Evolutionary conservation across 2,113 vertebrate genomes (phyloP).

Genomic region (Scophthalmus maximus): DNA sequence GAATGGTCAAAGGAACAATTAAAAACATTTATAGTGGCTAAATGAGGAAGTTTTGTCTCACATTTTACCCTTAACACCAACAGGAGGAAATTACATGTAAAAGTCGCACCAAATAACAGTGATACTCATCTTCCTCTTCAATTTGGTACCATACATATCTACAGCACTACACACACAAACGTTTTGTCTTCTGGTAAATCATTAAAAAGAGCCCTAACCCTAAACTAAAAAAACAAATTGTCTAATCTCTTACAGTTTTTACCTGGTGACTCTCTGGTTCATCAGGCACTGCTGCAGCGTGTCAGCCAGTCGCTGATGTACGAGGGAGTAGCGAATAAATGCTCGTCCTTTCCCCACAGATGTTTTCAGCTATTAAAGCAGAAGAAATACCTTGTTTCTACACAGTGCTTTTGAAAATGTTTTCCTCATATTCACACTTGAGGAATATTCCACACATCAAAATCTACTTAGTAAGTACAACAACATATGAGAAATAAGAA

Average conservation of each 20-base stretch:
- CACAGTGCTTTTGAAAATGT: neutral
- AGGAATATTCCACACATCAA: too few species aligned
- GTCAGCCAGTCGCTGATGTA: conserved; percentile 95
- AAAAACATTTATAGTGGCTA: neutral
- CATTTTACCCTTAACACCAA: too few species aligned
- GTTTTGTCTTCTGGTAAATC: neutral
- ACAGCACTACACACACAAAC: neutral
- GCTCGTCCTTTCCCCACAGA: conserved; percentile 95
- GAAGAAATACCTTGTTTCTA: neutral
- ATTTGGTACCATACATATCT: neutral
- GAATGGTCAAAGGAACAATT: neutral
- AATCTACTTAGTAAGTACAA: too few species aligned
- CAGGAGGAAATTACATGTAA: too few species aligned
- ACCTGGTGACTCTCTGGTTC: conserved; percentile 95
- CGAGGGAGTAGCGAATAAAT: conserved; percentile 94
- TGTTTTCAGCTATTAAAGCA: conserved; percentile 87
- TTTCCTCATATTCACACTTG: neutral
- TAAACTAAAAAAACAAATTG: too few species aligned
- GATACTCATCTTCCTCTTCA: neutral
- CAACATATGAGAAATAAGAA: neutral
- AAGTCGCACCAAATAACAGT: too few species aligned
- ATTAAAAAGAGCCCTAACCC: neutral
- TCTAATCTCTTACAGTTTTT: too few species aligned
- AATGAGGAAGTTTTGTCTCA: neutral
- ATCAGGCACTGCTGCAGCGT: conserved; percentile 96